phyloP scores from a whole-genome alignment of 2,113 vertebrate genomes.

The Macquaria australasica region DNA sequence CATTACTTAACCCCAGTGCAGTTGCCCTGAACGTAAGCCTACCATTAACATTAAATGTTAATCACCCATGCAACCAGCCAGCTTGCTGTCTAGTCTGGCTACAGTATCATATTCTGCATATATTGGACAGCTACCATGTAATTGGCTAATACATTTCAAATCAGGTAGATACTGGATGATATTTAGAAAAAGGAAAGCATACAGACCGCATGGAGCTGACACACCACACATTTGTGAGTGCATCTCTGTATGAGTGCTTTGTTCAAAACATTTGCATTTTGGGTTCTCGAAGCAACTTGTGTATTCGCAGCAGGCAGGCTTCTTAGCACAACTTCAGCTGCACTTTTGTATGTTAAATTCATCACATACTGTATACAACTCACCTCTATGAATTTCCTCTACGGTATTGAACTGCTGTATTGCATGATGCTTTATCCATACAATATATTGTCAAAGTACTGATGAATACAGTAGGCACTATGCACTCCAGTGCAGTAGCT shows the following conservation, averaged over 20 bases:
- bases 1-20: slow-evolving; percentile 78
- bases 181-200: slow-evolving; percentile 38
- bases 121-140: slow-evolving; percentile 51
- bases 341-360: slow-evolving; percentile 62
- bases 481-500: slow-evolving; percentile 37
- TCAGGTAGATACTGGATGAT: slow-evolving; percentile 63
- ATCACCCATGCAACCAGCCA: slow-evolving; percentile 75
- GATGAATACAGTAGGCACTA: slow-evolving; percentile 34
- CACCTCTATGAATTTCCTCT: slow-evolving; percentile 47
- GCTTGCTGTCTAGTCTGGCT: slow-evolving; percentile 30
- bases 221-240: slow-evolving; percentile 7
- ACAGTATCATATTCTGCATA: slow-evolving; percentile 50
- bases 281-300: slow-evolving; percentile 29
- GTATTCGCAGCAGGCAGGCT: slow-evolving; percentile 32
- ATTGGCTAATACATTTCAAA: slow-evolving; percentile 66
- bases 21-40: slow-evolving; percentile 76
- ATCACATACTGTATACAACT: slow-evolving; percentile 47
- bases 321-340: slow-evolving; percentile 47
- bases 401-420: slow-evolving; percentile 27
- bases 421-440: slow-evolving; percentile 35
- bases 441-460: slow-evolving; percentile 47
- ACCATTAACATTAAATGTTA: slow-evolving; percentile 81
- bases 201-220: slow-evolving; percentile 43
- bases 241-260: slow-evolving; percentile 20
- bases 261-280: slow-evolving; percentile 55